phyloP scores from a whole-genome alignment of 2,888 invertebrate species.

The Elmis aenea region DNA sequence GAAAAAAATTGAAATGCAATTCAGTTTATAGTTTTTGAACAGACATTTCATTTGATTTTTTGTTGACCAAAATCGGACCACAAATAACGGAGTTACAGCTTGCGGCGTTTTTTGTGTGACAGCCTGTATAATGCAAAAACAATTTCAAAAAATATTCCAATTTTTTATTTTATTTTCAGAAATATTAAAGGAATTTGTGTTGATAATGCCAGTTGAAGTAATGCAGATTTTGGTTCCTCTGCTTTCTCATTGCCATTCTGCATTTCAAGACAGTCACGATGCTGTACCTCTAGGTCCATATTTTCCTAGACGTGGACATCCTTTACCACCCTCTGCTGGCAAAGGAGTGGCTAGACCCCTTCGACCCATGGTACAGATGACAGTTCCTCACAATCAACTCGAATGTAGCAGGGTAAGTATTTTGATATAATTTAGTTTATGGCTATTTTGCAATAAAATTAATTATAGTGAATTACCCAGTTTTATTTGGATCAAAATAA shows the following conservation, averaged over 20 bases:
- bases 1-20: too few species aligned
- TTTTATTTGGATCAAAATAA: too few species aligned
- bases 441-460: slow-evolving; percentile 13
- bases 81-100: too few species aligned
- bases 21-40: too few species aligned
- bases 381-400: slow-evolving; percentile 70
- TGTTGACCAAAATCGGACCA: too few species aligned
- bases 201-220: slow-evolving; percentile 73
- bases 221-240: slow-evolving; percentile 80
- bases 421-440: too few species aligned
- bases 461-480: too few species aligned
- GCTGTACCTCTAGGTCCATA: slow-evolving; percentile 70
- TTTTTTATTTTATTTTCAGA: slow-evolving; percentile 50
- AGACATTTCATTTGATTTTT: too few species aligned
- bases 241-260: slow-evolving; percentile 77
- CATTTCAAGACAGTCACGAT: slow-evolving; percentile 69
- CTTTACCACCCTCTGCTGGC: slow-evolving; percentile 52
- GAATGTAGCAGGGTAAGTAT: slow-evolving; percentile 58
- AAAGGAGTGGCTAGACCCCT: slow-evolving; percentile 67
- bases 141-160: too few species aligned
- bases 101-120: too few species aligned
- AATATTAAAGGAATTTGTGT: slow-evolving; percentile 71
- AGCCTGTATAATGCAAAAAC: too few species aligned
- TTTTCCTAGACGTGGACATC: slow-evolving; percentile 66
- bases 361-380: slow-evolving; percentile 80